phyloP scores from a whole-genome alignment of 1,140 invertebrate species.

The Armadillidium nasatum region DNA sequence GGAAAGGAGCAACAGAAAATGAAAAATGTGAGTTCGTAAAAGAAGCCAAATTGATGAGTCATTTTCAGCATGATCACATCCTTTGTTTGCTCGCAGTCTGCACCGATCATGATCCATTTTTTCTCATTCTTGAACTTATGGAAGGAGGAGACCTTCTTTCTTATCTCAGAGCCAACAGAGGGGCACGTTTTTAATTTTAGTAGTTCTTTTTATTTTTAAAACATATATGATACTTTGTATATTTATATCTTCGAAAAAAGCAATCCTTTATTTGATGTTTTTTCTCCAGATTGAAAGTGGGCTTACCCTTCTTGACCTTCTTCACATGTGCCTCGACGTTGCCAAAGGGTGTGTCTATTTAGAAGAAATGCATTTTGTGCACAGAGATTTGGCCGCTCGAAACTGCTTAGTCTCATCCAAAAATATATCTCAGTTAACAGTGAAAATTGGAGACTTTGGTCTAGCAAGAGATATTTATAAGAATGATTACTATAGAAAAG shows the following conservation, averaged over 20 bases:
- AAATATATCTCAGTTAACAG: constrained; percentile 30
- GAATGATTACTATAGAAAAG: constrained; percentile 44
- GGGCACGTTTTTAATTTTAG: constrained; percentile 42
- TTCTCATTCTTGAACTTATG: constrained; percentile 95
- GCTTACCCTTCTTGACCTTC: constrained; percentile 72
- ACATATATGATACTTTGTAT: neutral
- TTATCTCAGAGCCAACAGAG: constrained; percentile 72
- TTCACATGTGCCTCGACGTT: constrained; percentile 91
- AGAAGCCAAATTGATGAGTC: constrained; percentile 94
- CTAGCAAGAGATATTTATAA: constrained; percentile 44
- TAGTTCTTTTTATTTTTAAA: no score
- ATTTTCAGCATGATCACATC: constrained; percentile 95
- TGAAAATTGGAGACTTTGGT: constrained; percentile 43
- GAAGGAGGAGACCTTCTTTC: constrained; percentile 89
- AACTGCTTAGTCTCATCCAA: constrained; percentile 64
- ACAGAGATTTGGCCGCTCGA: constrained; percentile 79
- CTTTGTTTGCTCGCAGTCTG: constrained; percentile 87
- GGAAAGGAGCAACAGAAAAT: constrained; percentile 82
- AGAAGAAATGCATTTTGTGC: constrained; percentile 86
- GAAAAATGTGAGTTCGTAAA: constrained; percentile 93
- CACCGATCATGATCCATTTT: constrained; percentile 84
- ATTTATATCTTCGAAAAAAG: neutral
- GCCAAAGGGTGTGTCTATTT: constrained; percentile 85
- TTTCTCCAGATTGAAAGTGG: constrained; percentile 37
- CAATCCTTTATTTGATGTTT: neutral